A percentile compares a stretch with the other conserved stretches of the same genome.
These are phyloP conservation scores for Pygoscelis antarcticus DNA, from an alignment of 2,113 vertebrate species.

Conservation along the genomic window DNA sequence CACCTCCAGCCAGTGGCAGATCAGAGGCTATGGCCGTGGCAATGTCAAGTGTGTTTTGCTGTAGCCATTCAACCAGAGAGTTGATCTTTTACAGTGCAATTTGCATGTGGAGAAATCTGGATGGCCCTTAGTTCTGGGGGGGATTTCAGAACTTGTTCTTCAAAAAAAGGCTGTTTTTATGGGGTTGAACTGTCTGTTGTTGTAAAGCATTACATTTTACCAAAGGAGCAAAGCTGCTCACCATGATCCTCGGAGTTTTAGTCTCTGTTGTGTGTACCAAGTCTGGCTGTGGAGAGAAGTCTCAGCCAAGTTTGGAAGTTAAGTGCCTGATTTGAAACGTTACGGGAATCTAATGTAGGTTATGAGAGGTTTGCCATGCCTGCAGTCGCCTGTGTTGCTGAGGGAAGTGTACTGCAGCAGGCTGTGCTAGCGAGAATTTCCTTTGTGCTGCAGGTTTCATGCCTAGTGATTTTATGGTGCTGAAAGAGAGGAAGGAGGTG, in stretches of 20 bases:
- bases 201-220: conserved; percentile 9
- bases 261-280: neutral
- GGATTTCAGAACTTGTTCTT: neutral
- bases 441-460: conserved; percentile 54
- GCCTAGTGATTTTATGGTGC: conserved; percentile 4
- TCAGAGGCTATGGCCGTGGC: neutral
- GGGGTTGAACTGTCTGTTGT: neutral
- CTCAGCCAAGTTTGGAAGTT: conserved; percentile 17
- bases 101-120: neutral
- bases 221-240: conserved; percentile 19
- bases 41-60: neutral
- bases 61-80: neutral
- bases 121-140: neutral
- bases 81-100: neutral
- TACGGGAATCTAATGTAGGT: conserved; percentile 18
- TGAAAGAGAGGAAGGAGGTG: neutral
- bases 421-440: neutral
- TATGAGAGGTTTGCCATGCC: conserved; percentile 34
- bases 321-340: neutral
- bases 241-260: neutral
- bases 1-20: neutral
- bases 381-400: neutral
- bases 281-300: conserved; percentile 10
- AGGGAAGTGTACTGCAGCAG: conserved; percentile 41
- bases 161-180: neutral